Evolutionary conservation across 2,113 vertebrate species (phyloP), one percentile per base, ranked within the genome.

Genomic region (Phalacrocorax carbo): DNA sequence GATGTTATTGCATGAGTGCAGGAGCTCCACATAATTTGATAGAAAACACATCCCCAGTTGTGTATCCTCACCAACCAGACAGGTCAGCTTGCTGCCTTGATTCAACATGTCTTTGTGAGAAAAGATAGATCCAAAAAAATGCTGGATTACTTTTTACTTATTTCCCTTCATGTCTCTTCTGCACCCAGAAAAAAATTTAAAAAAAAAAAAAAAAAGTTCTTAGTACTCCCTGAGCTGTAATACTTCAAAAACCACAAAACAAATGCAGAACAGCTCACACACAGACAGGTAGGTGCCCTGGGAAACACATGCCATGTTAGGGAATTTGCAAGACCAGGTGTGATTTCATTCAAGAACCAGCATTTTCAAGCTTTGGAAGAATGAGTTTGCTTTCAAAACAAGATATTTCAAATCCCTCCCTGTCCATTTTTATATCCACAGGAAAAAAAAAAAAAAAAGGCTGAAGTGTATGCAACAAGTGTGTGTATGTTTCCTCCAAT

Each of bases 371-470:
- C 30, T 75, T 52, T 30, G 29, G 36, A 11, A 72, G 26, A 68
- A 77, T 17, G 12, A 82, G 49, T 60, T 23, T 65, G 32, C 34
- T 61, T 48, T 61, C 12, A 85, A 65, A 12, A 46, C 54, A 78
- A 61, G 16, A 12, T 14, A 82, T 54, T 82, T 78, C 49, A 65
- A 65, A 18, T 6, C 7, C 5, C 13, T 2, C 9, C 0, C 3
- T 2, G 1, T 2, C 14, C 46, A 19, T 52, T n/a, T 58, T 36
- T 12, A 51, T 2, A 2, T 27, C 55, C n/a, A n/a, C 51, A 40
- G 30, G 2, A 46, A 26, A 38, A 40, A 21, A 40, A 40, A 21
- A 40, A 62, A 52, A 73, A 10, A 11, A 21, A 32, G 2, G 16
- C 8, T 18, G 30, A 34, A 19, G 21, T 13, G 61, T 12, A 9